Conservation (phyloP, 2,888 invertebrate species). For the Dilophus febrilis region DNA sequence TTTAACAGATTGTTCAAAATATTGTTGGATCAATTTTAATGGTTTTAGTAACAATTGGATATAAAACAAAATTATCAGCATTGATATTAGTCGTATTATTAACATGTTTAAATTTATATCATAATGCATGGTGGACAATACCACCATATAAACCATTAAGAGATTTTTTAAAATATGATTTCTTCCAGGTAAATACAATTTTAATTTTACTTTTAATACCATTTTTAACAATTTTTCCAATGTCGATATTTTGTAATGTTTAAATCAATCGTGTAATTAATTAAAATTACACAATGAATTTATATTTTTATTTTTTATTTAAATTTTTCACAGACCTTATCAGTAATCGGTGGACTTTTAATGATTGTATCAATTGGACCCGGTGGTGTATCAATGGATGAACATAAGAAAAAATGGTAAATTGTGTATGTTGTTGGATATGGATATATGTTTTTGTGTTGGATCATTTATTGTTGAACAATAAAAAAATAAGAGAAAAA, state of each 20-base stretch:
- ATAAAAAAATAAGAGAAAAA: too few species aligned
- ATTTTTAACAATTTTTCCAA: background rate
- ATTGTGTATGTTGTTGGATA: too few species aligned
- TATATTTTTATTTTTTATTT: conserved; percentile 4
- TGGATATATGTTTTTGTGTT: too few species aligned
- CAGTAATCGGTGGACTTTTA: conserved; percentile 93
- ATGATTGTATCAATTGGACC: conserved; percentile 98
- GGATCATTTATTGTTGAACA: too few species aligned
- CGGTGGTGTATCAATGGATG: conserved; percentile 98
- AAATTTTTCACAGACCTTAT: conserved; percentile 74
- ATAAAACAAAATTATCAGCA: conserved; percentile 96
- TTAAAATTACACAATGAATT: background rate
- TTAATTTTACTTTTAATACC: conserved; percentile 4
- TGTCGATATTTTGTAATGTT: background rate
- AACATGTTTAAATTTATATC: conserved; percentile 80
- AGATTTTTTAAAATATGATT: conserved; percentile 99
- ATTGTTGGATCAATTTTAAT: conserved; percentile 86
- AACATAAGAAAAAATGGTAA: conserved; percentile 90
- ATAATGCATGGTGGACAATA: conserved; percentile 97
- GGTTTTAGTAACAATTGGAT: conserved; percentile 90
- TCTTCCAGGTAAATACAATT: conserved; percentile 84
- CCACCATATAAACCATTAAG: conserved; percentile 88
- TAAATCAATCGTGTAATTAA: too few species aligned
- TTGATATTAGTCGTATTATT: conserved; percentile 82
- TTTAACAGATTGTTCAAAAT: conserved; percentile 68